These are phyloP conservation scores for Eristalis arbustorum DNA, from an alignment of 2,888 invertebrate genomes.

Conservation along the genomic window DNA sequence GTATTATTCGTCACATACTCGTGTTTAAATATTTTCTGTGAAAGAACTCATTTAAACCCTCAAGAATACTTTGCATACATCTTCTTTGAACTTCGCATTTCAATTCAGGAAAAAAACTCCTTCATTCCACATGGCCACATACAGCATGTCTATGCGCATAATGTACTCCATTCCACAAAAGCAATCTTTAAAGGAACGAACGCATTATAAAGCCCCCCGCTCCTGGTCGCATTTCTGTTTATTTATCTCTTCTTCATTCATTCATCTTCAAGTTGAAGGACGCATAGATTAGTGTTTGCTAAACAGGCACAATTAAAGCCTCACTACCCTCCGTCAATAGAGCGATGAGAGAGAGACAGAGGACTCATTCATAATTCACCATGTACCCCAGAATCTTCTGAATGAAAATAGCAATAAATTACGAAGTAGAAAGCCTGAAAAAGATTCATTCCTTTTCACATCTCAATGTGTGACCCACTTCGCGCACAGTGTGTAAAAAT, in stretches of 20 bases:
- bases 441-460: conserved; percentile 15
- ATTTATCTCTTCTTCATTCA: conserved; percentile 13
- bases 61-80: not conserved
- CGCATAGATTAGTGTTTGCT: conserved; percentile 51
- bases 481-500: conserved; percentile 8
- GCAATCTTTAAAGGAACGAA: conserved; percentile 12
- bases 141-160: not conserved
- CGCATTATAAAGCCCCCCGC: conserved; percentile 14
- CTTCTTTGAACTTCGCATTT: not conserved
- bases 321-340: conserved; percentile 33
- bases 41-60: not conserved
- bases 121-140: not conserved
- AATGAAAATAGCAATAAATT: conserved; percentile 56
- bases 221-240: not conserved
- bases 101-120: not conserved
- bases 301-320: conserved; percentile 48
- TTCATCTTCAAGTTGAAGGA: conserved; percentile 70
- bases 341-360: not conserved
- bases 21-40: not conserved
- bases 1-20: not conserved
- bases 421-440: conserved; percentile 40
- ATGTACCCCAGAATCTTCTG: conserved; percentile 22
- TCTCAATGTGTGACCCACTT: conserved; percentile 59
- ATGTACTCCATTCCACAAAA: not conserved
- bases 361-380: conserved; percentile 55